phyloP scores from a whole-genome alignment of 2,797 vertebrate species.

The Brotula barbata region DNA sequence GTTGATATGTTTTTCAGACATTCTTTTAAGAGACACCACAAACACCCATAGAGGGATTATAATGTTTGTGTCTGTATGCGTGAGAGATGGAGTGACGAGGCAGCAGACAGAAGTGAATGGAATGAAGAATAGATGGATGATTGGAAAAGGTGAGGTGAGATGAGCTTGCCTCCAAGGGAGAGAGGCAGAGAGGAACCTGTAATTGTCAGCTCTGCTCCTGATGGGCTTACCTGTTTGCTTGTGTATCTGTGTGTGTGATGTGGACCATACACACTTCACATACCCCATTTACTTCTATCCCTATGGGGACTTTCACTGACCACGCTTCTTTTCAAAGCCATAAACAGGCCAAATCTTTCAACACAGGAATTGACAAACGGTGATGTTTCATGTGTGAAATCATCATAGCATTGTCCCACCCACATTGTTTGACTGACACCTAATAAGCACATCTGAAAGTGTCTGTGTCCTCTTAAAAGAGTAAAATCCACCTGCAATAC shows the following conservation, averaged over 20 bases:
- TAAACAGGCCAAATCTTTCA: too few relatives aligned
- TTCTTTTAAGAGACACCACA: not conserved
- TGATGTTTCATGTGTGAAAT: too few relatives aligned
- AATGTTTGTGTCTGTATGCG: not conserved
- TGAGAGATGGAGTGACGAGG: not conserved
- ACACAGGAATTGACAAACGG: too few relatives aligned
- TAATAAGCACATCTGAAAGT: too few relatives aligned
- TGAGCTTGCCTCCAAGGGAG: conserved; percentile 17
- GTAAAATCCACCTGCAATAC: conserved; percentile 11
- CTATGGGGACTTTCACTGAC: not conserved
- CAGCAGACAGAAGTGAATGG: not conserved
- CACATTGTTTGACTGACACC: too few relatives aligned
- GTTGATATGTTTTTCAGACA: too few relatives aligned
- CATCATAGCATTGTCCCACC: too few relatives aligned
- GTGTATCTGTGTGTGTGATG: conserved; percentile 20
- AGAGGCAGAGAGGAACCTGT: conserved; percentile 5
- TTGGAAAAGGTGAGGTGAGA: not conserved
- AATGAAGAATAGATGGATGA: conserved; percentile 16
- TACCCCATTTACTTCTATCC: not conserved
- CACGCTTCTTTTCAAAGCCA: too few relatives aligned
- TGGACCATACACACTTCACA: not conserved
- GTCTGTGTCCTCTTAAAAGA: not conserved
- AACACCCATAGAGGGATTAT: conserved; percentile 17
- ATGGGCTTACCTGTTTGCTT: conserved; percentile 23
- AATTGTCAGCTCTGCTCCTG: conserved; percentile 52